These are phyloP conservation scores for Actenoides lindsayi DNA, from an alignment of 2,113 vertebrate genomes.

Conservation along the genomic window DNA sequence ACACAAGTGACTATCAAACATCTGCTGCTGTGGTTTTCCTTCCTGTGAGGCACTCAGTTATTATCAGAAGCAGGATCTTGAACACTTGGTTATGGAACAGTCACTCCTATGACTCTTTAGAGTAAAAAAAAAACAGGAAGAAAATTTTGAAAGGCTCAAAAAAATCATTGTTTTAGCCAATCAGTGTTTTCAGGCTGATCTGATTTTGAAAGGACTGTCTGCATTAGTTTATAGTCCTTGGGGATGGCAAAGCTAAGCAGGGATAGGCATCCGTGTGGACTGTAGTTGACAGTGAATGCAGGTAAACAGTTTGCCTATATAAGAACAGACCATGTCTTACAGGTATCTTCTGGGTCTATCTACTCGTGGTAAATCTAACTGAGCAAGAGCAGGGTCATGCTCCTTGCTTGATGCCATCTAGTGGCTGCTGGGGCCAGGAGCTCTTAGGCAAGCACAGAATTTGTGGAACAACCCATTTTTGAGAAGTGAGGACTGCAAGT, in stretches of 20 bases:
- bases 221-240: not conserved
- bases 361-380: not conserved
- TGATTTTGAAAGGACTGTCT: not conserved
- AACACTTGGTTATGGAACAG: not conserved
- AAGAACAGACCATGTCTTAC: not conserved
- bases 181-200: not conserved
- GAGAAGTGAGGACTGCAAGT: not conserved
- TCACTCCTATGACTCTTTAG: not conserved
- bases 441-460: not conserved
- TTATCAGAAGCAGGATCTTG: conserved; percentile 5
- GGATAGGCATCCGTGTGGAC: not conserved
- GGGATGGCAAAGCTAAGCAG: not conserved
- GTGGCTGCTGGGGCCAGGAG: not conserved
- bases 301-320: not conserved
- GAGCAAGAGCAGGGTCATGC: not conserved
- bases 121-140: not conserved
- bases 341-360: not conserved
- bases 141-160: not conserved
- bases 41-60: conserved; percentile 1
- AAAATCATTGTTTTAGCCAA: not conserved
- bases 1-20: not conserved
- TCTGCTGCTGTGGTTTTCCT: conserved; percentile 31
- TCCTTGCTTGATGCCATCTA: not conserved
- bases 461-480: not conserved
- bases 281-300: not conserved